Percentiles rank a stretch among this genome's conserved stretches.
These are phyloP conservation scores for Proales similis DNA, from an alignment of 1,140 invertebrate genomes.

Conservation along the genomic window DNA sequence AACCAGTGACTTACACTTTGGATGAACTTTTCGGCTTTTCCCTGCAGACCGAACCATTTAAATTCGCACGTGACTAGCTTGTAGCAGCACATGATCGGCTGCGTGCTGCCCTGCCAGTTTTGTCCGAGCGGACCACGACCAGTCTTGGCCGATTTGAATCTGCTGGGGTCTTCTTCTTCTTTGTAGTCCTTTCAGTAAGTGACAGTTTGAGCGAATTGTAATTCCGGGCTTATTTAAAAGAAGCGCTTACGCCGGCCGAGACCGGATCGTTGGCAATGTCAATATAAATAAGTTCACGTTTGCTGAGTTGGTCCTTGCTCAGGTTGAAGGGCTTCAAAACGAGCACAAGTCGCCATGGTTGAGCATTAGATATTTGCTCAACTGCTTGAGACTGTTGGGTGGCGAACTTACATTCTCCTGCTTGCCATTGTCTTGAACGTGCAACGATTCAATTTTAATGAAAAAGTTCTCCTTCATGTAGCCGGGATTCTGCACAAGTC, in stretches of 20 bases:
- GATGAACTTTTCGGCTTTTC: conserved; percentile 77
- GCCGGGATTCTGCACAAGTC: conserved; percentile 74
- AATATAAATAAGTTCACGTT: conserved; percentile 77
- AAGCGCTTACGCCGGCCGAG: conserved; percentile 31
- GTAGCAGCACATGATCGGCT: conserved; percentile 67
- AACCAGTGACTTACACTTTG: conserved; percentile 37
- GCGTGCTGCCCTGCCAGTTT: conserved; percentile 37
- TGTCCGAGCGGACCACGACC: conserved; percentile 79
- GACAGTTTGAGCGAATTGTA: background rate
- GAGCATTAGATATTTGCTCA: background rate
- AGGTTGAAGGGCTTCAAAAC: conserved; percentile 73
- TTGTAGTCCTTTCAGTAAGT: conserved; percentile 67
- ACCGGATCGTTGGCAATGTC: conserved; percentile 82
- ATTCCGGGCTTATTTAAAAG: background rate
- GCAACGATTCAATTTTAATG: conserved; percentile 91
- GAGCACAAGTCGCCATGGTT: conserved; percentile 1
- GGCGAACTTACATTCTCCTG: conserved; percentile 43
- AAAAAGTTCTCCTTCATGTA: conserved; percentile 99
- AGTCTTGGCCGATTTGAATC: conserved; percentile 84
- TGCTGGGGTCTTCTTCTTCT: conserved; percentile 73
- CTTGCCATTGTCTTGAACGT: conserved; percentile 67
- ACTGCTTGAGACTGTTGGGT: conserved; percentile 6
- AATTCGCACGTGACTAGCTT: conserved; percentile 95
- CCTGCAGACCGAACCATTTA: conserved; percentile 97
- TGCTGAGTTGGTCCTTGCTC: conserved; percentile 73